Conservation (phyloP, 2,888 invertebrate species). For the Microchrysa polita region DNA sequence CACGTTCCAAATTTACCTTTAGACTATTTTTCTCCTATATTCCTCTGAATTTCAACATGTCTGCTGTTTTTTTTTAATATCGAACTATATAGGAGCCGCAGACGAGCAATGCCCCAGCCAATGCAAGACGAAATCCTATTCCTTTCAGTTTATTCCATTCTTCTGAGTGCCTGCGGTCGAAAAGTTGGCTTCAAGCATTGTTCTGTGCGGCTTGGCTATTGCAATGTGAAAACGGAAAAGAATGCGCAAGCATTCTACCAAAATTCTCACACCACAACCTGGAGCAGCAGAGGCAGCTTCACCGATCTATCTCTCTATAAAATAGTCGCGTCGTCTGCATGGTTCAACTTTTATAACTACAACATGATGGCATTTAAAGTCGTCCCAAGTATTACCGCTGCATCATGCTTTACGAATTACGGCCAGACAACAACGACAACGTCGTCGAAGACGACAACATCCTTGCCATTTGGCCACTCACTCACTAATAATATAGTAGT, state of each 20-base stretch:
- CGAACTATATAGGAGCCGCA: not conserved
- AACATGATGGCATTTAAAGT: not conserved
- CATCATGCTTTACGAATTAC: slow-evolving; percentile 21
- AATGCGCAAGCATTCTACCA: not conserved
- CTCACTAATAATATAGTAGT: too few relatives aligned
- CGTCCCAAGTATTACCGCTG: not conserved
- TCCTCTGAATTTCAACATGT: not conserved
- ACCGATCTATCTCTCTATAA: too few relatives aligned
- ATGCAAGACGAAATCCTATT: not conserved
- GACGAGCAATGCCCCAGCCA: not conserved
- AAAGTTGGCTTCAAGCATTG: not conserved
- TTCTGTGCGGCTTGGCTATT: not conserved
- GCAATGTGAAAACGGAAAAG: not conserved
- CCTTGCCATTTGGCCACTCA: slow-evolving; percentile 7
- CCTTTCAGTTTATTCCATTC: not conserved
- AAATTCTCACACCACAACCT: not conserved
- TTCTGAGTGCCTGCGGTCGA: not conserved
- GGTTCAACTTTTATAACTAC: not conserved
- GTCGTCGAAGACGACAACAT: too few relatives aligned
- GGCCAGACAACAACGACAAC: slow-evolving; percentile 23
- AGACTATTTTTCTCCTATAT: not conserved
- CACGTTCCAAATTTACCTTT: not conserved
- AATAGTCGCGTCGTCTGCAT: not conserved
- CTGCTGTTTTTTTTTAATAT: not conserved
- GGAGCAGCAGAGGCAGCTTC: too few relatives aligned